phyloP scores from a whole-genome alignment of 1,140 invertebrate species.

The Chrysopa pallens region DNA sequence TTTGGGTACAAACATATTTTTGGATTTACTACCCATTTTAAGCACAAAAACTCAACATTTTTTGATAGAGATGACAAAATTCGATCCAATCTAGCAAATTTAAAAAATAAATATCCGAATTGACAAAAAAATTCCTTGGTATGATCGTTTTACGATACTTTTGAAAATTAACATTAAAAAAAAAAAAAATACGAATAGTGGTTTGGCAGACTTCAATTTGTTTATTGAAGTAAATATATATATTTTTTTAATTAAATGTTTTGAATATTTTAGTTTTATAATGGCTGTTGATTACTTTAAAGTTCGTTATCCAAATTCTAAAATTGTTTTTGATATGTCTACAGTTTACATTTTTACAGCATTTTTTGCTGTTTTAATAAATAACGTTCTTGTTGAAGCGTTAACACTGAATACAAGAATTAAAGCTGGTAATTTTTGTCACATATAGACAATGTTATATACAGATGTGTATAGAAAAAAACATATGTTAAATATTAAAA shows the following conservation, averaged over 20 bases:
- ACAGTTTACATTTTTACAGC: conserved; percentile 75
- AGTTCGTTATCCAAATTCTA: conserved; percentile 58
- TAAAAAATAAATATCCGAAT: too few species aligned
- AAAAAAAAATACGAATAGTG: background rate
- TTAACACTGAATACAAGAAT: conserved; percentile 67
- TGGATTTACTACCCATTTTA: too few species aligned
- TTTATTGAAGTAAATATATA: background rate
- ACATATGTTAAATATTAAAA: conserved; percentile 1
- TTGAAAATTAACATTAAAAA: too few species aligned
- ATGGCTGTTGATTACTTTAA: conserved; percentile 83
- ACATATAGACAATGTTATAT: background rate
- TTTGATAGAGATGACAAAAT: too few species aligned
- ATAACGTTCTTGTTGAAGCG: conserved; percentile 71
- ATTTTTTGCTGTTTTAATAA: conserved; percentile 67
- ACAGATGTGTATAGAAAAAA: background rate
- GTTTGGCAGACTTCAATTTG: background rate
- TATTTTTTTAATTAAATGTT: background rate
- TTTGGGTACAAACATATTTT: too few species aligned
- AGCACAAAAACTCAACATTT: too few species aligned
- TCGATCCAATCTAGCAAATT: too few species aligned
- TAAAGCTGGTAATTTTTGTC: conserved; percentile 48
- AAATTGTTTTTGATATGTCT: conserved; percentile 83
- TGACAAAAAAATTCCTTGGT: too few species aligned
- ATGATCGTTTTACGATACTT: too few species aligned
- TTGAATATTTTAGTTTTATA: conserved; percentile 46